phyloP scores from a whole-genome alignment of 2,797 vertebrate species.

The Sebastes taczanowskii region DNA sequence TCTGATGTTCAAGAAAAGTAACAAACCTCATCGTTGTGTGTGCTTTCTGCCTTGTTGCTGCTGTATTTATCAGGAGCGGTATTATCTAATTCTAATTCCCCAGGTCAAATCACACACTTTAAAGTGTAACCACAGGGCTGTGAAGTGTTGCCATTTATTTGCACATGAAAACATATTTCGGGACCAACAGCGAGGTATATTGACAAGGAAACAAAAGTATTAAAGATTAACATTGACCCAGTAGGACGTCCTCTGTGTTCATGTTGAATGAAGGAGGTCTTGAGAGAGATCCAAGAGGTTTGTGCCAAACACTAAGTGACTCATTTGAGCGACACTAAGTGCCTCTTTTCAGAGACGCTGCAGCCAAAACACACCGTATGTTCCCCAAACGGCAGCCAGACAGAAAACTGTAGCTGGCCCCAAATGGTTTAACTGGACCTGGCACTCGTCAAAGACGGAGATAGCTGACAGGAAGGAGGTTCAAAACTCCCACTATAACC shows the following conservation, averaged over 20 bases:
- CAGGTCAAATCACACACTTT: neutral
- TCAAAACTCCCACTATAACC: neutral
- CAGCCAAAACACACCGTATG: slow-evolving; percentile 34
- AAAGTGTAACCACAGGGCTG: neutral
- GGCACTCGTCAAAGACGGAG: neutral
- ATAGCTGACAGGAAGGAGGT: neutral
- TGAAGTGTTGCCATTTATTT: neutral
- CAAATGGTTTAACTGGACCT: neutral
- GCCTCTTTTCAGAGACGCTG: slow-evolving; percentile 6
- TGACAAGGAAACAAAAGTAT: neutral
- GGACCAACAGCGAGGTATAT: neutral
- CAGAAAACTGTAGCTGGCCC: slow-evolving; percentile 7
- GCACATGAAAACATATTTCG: neutral
- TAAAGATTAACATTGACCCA: neutral
- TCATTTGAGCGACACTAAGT: slow-evolving; percentile 31
- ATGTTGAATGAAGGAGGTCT: neutral
- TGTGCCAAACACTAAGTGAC: slow-evolving; percentile 40
- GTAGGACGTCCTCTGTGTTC: neutral
- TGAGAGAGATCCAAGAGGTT: slow-evolving; percentile 26
- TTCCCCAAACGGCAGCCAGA: slow-evolving; percentile 22
- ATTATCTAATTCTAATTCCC: neutral
- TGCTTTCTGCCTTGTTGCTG: neutral
- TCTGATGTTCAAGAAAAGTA: slow-evolving; percentile 75
- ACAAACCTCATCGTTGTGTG: neutral
- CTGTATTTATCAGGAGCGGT: neutral